Base-by-base conservation (phyloP, 2,797 vertebrate species). In the Chelon labrosus region DNA sequence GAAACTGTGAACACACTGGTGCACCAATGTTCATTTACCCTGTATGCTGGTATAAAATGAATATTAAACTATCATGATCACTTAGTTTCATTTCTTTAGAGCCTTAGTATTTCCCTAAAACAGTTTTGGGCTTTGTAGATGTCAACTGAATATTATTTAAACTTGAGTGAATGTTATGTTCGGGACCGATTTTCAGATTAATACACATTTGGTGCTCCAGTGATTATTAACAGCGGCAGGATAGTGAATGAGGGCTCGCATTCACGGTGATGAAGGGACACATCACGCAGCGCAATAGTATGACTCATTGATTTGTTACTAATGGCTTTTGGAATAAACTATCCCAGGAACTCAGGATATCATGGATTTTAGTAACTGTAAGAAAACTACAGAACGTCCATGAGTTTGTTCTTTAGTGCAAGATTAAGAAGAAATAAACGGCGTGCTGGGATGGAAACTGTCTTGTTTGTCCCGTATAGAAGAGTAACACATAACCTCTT, bases 401-500 rank as follows among this genome's bases (percentile, higher is more conserved):
- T 0, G 31, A 6, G 35, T 5, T 58, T 58, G 13, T 38, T 49
- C 14, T 53, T 44, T 14, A 50, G 8, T 12, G 49, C 20, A 55
- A 37, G n/a, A 35, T 35, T 35, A 35, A 35, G 31, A 35, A 35
- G 31, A 7, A 71, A 54, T 39, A 50, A 41, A n/a, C 41, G 0
- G 3, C 2, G 1, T 42, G 35, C 19, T 39, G 50, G 51, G 37
- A 62, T 59, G 37, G 50, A 77, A 54, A 69, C 49, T 68, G 37
- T 27, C 41, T 60, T 54, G 37, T 57, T 11, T 57, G 35, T 44
- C 54, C 70, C 70, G 0, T 39, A 65, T 19, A 64, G 16, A 70
- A 20, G 49, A 51, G 59, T 61, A 73, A 83, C 69, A 62, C 35
- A 39, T 90, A 86, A 91, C 88, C 91, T 88, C 79, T 68, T 85